phyloP scores from a whole-genome alignment of 2,888 invertebrate species.

The Apamea monoglypha region DNA sequence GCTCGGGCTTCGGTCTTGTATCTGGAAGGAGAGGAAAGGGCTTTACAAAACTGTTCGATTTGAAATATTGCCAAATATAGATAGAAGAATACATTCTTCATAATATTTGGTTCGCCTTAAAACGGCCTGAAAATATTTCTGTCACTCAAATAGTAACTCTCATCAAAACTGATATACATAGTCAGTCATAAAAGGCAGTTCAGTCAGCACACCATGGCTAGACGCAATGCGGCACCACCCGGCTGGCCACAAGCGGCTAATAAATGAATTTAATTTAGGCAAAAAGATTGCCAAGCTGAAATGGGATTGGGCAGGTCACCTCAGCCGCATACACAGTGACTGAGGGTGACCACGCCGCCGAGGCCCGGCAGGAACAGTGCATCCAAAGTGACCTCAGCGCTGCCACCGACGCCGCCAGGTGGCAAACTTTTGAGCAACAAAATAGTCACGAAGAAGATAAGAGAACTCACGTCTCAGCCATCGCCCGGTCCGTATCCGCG shows the following conservation, averaged over 20 bases:
- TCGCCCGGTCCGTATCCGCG: slow-evolving; percentile 91
- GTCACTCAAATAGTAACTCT: neutral
- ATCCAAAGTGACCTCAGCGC: neutral
- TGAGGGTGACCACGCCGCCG: too few relatives aligned
- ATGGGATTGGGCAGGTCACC: too few relatives aligned
- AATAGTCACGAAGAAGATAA: neutral
- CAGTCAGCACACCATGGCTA: neutral
- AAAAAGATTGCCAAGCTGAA: too few relatives aligned
- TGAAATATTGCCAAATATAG: too few relatives aligned
- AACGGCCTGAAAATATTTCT: neutral
- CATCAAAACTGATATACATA: neutral
- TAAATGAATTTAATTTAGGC: too few relatives aligned
- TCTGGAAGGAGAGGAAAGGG: slow-evolving; percentile 65
- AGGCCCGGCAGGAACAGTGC: too few relatives aligned
- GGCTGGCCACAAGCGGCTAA: too few relatives aligned
- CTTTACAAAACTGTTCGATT: neutral
- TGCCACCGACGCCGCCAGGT: too few relatives aligned
- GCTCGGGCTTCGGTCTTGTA: slow-evolving; percentile 90
- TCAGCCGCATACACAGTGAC: too few relatives aligned
- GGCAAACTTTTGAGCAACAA: neutral
- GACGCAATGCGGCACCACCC: too few relatives aligned
- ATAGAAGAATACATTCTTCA: neutral
- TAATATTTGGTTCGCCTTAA: neutral
- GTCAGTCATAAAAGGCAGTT: neutral
- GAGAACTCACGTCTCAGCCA: slow-evolving; percentile 86